phyloP scores from a whole-genome alignment of 2,888 invertebrate genomes.

The Lepeophtheirus nordmannii region DNA sequence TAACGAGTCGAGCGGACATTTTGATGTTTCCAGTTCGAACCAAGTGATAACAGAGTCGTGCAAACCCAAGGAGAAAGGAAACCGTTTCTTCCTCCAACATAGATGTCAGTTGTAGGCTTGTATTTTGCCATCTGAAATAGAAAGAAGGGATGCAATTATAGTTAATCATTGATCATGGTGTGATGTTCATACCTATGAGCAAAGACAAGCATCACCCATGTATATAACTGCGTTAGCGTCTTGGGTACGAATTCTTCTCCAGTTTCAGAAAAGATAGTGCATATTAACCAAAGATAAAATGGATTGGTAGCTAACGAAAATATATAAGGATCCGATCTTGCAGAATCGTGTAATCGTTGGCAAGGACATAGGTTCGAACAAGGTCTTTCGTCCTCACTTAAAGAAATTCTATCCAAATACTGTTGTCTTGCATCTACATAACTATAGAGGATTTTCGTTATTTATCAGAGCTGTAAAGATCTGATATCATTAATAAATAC shows the following conservation, averaged over 20 bases:
- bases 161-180: no score
- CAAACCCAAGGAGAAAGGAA: conserved; percentile 15
- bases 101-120: conserved; percentile 8
- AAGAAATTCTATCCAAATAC: not conserved
- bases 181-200: conserved; percentile 18
- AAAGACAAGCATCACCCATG: conserved; percentile 25
- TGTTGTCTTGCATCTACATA: conserved; percentile 16
- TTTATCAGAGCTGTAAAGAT: not conserved
- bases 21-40: conserved; percentile 21
- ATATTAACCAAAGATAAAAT: conserved; percentile 24
- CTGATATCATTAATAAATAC: not conserved
- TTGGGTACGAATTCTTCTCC: conserved; percentile 23
- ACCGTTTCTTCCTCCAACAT: conserved; percentile 16
- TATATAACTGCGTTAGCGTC: conserved; percentile 23
- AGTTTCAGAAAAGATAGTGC: conserved; percentile 24
- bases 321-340: conserved; percentile 20
- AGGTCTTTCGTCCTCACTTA: conserved; percentile 10
- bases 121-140: conserved; percentile 20
- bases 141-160: no score
- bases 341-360: conserved; percentile 13
- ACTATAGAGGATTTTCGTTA: not conserved
- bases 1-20: conserved; percentile 11
- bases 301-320: conserved; percentile 24
- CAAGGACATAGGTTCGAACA: conserved; percentile 20
- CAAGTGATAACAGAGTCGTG: conserved; percentile 21